phyloP scores from a whole-genome alignment of 1,140 invertebrate genomes.

The Drosophila asahinai region DNA sequence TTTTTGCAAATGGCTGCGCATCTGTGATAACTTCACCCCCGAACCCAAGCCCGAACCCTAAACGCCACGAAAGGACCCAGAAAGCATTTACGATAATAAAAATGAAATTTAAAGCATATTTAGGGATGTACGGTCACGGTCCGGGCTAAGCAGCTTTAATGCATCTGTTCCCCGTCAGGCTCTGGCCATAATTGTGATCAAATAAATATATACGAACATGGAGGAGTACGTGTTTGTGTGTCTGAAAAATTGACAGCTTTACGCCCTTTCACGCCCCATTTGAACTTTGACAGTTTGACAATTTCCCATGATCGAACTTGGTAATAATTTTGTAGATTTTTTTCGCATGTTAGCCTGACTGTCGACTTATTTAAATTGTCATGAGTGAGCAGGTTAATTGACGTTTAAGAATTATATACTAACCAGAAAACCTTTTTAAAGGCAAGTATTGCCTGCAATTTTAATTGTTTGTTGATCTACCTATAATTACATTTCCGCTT shows the following conservation, averaged over 20 bases:
- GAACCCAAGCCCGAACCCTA: constrained; percentile 16
- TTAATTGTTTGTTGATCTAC: constrained; percentile 9
- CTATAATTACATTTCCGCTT: constrained; percentile 1
- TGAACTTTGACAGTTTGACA: constrained; percentile 46
- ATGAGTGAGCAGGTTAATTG: constrained; percentile 2
- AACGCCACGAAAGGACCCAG: constrained; percentile 28
- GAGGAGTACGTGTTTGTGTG: constrained; percentile 6
- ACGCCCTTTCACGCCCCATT: constrained; percentile 47
- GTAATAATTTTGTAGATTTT: constrained; percentile 23
- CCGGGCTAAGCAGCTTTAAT: constrained; percentile 62
- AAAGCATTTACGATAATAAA: constrained; percentile 56
- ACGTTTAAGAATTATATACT: background rate
- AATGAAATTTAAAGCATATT: constrained; percentile 72
- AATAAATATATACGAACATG: background rate
- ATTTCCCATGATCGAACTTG: constrained; percentile 19
- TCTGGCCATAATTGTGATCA: constrained; percentile 25
- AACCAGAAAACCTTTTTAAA: background rate
- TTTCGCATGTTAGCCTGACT: background rate
- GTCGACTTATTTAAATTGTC: background rate
- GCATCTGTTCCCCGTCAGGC: constrained; percentile 44
- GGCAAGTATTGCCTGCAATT: background rate
- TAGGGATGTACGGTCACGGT: constrained; percentile 64
- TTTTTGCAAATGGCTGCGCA: constrained; percentile 60
- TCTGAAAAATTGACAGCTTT: constrained; percentile 15
- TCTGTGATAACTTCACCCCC: constrained; percentile 64